A percentile compares a stretch with the other conserved stretches of the same genome.
These are phyloP conservation scores for Nycticorax nycticorax DNA, from an alignment of 2,113 vertebrate genomes.

Conservation along the genomic window DNA sequence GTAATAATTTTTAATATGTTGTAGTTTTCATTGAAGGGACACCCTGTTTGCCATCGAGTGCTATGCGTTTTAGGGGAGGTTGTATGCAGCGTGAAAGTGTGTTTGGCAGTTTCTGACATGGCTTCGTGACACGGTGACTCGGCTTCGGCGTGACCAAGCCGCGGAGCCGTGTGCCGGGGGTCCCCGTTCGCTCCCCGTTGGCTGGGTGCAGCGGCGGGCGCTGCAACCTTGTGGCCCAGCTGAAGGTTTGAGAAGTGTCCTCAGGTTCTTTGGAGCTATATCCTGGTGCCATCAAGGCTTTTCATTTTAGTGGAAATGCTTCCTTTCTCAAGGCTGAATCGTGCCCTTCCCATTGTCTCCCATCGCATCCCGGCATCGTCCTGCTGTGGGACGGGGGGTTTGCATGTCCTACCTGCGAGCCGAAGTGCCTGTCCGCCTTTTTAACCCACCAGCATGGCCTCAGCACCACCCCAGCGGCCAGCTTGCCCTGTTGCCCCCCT, in stretches of 20 bases:
- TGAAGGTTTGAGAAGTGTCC: neutral
- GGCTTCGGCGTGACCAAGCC: rapidly evolving
- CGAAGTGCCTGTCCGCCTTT: neutral
- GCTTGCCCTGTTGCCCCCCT: neutral
- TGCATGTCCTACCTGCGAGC: neutral
- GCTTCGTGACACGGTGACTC: neutral
- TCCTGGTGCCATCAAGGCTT: neutral
- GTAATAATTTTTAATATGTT: conserved; percentile 74
- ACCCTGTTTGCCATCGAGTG: conserved; percentile 55
- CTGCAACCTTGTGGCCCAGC: neutral
- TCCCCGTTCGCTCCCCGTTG: rapidly evolving
- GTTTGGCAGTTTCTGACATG: neutral
- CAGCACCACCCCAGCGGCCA: neutral
- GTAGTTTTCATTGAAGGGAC: conserved; percentile 72
- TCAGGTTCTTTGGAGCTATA: neutral
- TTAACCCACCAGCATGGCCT: neutral
- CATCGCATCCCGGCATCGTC: neutral
- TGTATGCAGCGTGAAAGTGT: neutral
- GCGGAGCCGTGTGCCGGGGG: rapidly evolving
- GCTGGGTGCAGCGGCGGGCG: neutral
- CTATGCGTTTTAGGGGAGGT: neutral
- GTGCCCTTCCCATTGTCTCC: neutral
- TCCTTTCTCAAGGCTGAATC: neutral
- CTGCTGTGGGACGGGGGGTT: rapidly evolving
- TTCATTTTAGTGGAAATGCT: neutral